Evolutionary conservation across 2,113 vertebrate species (phyloP), one percentile per base, ranked within the genome.

Genomic region (Cavia aperea): DNA sequence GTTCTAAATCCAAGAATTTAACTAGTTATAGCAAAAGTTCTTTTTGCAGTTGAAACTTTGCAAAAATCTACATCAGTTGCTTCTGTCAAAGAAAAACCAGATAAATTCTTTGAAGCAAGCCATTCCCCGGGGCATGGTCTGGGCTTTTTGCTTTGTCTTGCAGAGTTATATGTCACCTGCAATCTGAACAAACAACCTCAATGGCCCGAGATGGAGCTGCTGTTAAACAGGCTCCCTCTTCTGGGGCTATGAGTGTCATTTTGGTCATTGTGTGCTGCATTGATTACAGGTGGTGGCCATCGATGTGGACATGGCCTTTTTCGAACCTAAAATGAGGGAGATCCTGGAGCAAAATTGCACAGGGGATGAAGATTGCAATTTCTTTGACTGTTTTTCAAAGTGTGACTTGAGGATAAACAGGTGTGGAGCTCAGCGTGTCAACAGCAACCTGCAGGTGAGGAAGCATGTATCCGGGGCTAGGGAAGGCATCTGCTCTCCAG

Each of bases 271-370:
- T 15, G 33, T 43, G 18, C 93, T 96, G 86, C 62, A 96, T 94
- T 96, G 79, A 43, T 97, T 94, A 12, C 97, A 99, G 99, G 99
- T 99, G 81, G 99, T 99, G 60, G 99, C 99, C 46, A 99, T 99
- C 21, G 99, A 99, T 60, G 98, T 99, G 96, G 99, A 99, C 98
- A 99, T 99, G 99, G 99, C 99, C 60, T 99, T 99, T 97, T 99
- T 99, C 85, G 99, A 99, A 96, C 99, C 99, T 3, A 99, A 99
- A 98, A 99, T 99, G 99, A 98, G 97, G 88, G 99, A 99, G 95
- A 99, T 99, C 95, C 98, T 99, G 0, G 98, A 99, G 94, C 99
- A 99, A 96, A 99, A 99, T 95, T 99, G 99, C 98, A 99, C 98
- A 15, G 97, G 95, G 56, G 98, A 99, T 0, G 98, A 98, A 66